Evolutionary conservation across 2,797 vertebrate genomes (phyloP), one percentile per base, ranked within the genome.

Genomic region (Tokudaia muenninki): DNA sequence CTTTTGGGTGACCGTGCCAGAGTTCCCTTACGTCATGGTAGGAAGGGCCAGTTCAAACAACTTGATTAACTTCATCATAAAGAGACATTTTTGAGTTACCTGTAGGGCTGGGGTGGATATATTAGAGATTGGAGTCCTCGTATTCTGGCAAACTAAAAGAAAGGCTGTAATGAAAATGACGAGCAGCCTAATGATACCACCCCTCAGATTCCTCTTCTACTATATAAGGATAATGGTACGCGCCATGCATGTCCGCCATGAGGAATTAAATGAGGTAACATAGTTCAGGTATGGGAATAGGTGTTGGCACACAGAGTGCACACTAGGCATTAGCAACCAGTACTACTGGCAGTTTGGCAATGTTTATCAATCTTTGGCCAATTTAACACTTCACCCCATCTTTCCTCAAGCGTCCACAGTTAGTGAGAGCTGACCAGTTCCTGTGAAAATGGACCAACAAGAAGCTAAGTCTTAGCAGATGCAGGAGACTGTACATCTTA

Each of bases 141-240:
- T 4, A 26, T 26, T 22, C 10, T 12, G 3, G 70, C 29, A 59
- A 26, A 21, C 90, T 61, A 44, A 61, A 50, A 81, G 52, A 24
- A 96, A 93, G 44, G 13, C 34, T 52, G 16, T 19, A 77, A 59
- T 63, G 31, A 72, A 88, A 92, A 90, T 10, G 57, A 77, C 55
- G 44, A 81, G n/a, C 14, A 52, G 57, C 70, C 29, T 61, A 13
- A n/a, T 72, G 37, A 50, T 77, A 63, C 6, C 57, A 10, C 17
- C 22, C 17, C 29, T 92, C 3, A 0, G 84, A 61, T 74, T 90
- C 83, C 31, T 93, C 34, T 37, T 79, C 80, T 83, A 9, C 59
- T 47, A 50, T 41, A 34, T 26, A 44, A 74, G 47, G 34, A 87
- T 37, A 63, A 52, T 0, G 22, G 34, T 14, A 12, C n/a, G 61